Evolutionary conservation across 2,888 invertebrate species (phyloP).

Genomic region (Microplitis deprimator): DNA sequence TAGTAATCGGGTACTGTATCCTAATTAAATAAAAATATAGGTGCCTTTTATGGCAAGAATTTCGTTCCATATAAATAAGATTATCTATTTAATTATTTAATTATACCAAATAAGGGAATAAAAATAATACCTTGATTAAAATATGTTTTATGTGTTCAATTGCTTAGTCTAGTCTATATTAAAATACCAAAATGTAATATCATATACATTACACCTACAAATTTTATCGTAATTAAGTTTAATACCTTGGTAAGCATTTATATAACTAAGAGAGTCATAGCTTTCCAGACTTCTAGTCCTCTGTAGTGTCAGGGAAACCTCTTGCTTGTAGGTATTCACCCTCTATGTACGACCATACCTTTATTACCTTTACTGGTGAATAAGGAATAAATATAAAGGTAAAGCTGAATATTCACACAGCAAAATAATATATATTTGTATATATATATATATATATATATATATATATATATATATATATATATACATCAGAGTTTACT

Average conservation of each 20-base stretch:
- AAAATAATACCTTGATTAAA: no score
- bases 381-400: constrained; percentile 1
- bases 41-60: no score
- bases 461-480: no score
- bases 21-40: no score
- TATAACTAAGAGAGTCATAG: background rate
- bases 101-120: no score
- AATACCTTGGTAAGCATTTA: constrained; percentile 27
- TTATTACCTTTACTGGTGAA: background rate
- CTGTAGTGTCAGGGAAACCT: background rate
- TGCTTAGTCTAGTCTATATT: no score
- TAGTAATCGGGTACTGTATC: no score
- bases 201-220: constrained; percentile 24
- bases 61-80: no score
- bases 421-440: background rate
- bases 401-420: constrained; percentile 26
- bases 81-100: no score
- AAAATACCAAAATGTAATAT: background rate
- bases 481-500: constrained; percentile 34
- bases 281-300: background rate
- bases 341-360: constrained; percentile 4
- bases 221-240: constrained; percentile 41
- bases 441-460: background rate
- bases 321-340: background rate
- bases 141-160: no score